These are phyloP conservation scores for Corythornis cristatus DNA, from an alignment of 2,113 vertebrate genomes.

Conservation along the genomic window DNA sequence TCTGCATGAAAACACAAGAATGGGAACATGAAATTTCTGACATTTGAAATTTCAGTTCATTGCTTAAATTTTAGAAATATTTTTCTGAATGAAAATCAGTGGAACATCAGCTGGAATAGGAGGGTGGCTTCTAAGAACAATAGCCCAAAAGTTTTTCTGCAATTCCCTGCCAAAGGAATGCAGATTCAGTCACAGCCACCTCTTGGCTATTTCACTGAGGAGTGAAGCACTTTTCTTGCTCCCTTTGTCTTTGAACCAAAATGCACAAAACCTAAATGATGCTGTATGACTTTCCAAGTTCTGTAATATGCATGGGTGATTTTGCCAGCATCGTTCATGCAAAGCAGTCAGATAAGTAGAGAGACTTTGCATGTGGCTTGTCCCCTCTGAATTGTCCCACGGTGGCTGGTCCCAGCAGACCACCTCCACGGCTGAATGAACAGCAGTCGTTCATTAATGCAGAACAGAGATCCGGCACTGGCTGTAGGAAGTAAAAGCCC, in stretches of 20 bases:
- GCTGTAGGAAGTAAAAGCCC: constrained; percentile 28
- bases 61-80: background rate
- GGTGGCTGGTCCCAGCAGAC: background rate
- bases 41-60: background rate
- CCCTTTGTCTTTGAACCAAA: background rate
- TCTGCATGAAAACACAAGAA: background rate
- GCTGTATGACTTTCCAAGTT: background rate
- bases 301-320: background rate
- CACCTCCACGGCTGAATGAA: background rate
- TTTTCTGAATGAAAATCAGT: background rate
- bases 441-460: constrained; percentile 42
- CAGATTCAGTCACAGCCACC: background rate
- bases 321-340: background rate
- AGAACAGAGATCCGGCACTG: background rate
- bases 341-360: accelerated
- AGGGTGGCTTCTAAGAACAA: background rate
- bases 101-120: background rate
- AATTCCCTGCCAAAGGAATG: accelerated
- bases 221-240: background rate
- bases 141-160: background rate
- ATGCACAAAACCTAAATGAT: background rate
- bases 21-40: background rate
- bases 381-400: background rate
- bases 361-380: accelerated
- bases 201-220: background rate